Conservation (phyloP, 2,797 vertebrate genomes). For the Phalanger gymnotis region DNA sequence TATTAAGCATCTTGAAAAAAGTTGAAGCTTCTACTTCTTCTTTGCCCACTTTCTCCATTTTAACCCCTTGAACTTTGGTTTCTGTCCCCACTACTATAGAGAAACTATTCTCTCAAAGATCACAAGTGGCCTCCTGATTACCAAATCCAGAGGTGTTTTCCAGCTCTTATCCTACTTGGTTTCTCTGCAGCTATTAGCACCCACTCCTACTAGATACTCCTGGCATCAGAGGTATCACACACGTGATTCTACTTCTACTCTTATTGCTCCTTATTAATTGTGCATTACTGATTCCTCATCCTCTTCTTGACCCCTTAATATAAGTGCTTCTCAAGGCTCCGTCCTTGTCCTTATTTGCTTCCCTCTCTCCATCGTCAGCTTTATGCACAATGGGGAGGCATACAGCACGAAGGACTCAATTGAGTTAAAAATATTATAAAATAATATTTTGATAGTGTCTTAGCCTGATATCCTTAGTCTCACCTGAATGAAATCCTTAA, state of each 20-base stretch:
- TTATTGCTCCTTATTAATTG: background rate
- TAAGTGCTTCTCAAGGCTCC: background rate
- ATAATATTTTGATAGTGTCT: background rate
- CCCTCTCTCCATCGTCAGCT: background rate
- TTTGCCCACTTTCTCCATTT: no score
- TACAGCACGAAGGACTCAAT: background rate
- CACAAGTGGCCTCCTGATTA: background rate
- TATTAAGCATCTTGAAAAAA: no score
- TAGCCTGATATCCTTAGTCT: background rate
- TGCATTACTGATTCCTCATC: background rate
- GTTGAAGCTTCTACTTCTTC: no score
- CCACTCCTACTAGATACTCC: background rate
- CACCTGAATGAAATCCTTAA: background rate
- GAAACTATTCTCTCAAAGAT: no score
- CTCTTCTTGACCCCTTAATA: background rate
- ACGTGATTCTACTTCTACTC: background rate
- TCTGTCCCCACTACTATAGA: no score
- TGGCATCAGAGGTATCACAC: background rate
- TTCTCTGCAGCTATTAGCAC: background rate
- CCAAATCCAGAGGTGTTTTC: background rate
- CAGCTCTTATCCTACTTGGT: no score
- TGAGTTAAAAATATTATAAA: background rate
- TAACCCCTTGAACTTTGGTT: no score
- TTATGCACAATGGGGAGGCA: background rate
- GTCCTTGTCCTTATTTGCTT: background rate